Base-by-base conservation (phyloP, 1,140 invertebrate genomes). In the Drosophila kanapiae region DNA sequence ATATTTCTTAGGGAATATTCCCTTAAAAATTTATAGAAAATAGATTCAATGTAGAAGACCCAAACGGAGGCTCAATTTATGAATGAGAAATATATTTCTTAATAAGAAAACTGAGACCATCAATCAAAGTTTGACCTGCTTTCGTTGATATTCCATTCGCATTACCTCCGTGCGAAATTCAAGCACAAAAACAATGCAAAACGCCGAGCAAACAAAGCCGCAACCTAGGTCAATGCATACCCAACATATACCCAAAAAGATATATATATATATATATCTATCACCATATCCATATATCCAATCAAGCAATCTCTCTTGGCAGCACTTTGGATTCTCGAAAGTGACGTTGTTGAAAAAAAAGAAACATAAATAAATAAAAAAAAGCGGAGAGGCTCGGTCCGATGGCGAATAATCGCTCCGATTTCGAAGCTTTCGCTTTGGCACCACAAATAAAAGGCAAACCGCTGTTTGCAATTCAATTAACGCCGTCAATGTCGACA, bases 401-500 rank as follows among this genome's bases (percentile, higher is more conserved):
- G 5, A 14, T 23, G 23, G 1, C 23, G 56, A 53, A 40, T 49
- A 67, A 74, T 78, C 75, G 54, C 57, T 57, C 16, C 64, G 56
- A 70, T 70, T 75, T 59, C 62, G 37, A 59, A 80, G 79, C 72
- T 82, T 72, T 82, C 65, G 72, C 67, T 75, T 75, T 42, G 77
- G 48, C 62, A 63, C 49, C 65, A 37, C 42, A 51, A 37, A 45
- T 10, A 63, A 68, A 38, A 40, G 53, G 49, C 56, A 45, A 58
- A 48, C 18, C 51, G 56, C 64, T 90, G 75, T 90, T 90, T 90
- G 85, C 85, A 90, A 90, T 90, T 90, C 81, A 90, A 90, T 90
- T 90, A 90, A 90, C 78, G 74, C 72, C 67, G 74, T 70, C 74
- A 80, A 78, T 90, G 84, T 59, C 85, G 81, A 57, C 65, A 63